Evolutionary conservation across 35 echinoderm and acorn worm species (phyloP).

Genomic region (Stichopus chloronotus): DNA sequence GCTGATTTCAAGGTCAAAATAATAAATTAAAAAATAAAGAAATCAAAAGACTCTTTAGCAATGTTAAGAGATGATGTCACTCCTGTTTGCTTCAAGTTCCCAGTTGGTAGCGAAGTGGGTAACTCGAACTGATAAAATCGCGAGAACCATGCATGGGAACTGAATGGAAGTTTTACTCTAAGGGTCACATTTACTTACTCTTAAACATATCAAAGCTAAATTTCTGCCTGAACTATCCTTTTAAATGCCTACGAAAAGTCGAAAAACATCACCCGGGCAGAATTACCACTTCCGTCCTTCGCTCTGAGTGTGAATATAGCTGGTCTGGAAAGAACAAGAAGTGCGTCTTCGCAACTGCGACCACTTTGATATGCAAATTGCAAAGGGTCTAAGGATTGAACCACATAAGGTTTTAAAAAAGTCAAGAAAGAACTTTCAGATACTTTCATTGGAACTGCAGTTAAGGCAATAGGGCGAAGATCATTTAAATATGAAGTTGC

Average conservation of each 20-base stretch:
- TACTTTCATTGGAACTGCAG: constrained; percentile 66
- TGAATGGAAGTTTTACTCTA: too few relatives aligned
- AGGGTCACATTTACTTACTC: too few relatives aligned
- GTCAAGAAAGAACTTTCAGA: constrained; percentile 30
- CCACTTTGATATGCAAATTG: constrained; percentile 55
- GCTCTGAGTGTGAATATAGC: constrained; percentile 57
- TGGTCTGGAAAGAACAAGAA: background rate
- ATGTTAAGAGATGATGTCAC: too few relatives aligned
- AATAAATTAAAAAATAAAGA: too few relatives aligned
- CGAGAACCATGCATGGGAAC: too few relatives aligned
- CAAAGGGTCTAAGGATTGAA: constrained; percentile 22
- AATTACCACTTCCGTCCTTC: background rate
- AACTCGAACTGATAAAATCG: too few relatives aligned
- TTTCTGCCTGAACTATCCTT: too few relatives aligned
- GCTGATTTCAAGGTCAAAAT: too few relatives aligned
- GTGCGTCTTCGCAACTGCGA: constrained; percentile 54
- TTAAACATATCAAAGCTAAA: too few relatives aligned
- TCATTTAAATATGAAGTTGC: constrained; percentile 72
- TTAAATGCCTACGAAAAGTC: constrained; percentile 55
- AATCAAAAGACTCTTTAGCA: too few relatives aligned
- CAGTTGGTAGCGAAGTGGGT: too few relatives aligned
- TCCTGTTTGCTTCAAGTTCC: too few relatives aligned
- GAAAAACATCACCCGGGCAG: constrained; percentile 49
- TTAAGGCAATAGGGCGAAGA: constrained; percentile 66
- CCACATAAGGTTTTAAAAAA: constrained; percentile 39